These are phyloP conservation scores for Cheilinus undulatus DNA, from an alignment of 2,113 vertebrate species.

Conservation along the genomic window DNA sequence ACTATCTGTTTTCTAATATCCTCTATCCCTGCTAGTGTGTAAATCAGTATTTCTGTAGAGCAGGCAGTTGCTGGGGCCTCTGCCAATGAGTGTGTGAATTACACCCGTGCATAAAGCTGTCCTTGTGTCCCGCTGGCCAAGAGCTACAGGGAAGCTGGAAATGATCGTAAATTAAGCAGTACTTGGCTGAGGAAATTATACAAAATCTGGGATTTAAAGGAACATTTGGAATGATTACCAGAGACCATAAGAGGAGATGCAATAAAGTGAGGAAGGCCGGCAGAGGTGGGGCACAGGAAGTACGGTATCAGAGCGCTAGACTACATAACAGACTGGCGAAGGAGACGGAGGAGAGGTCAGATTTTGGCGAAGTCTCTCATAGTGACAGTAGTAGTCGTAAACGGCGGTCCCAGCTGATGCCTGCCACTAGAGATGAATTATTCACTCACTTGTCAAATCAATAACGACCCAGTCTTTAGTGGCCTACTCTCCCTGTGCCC, in stretches of 20 bases:
- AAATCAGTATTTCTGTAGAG: constrained; percentile 72
- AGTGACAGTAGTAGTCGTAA: constrained; percentile 49
- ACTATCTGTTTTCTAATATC: constrained; percentile 70
- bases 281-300: constrained; percentile 24
- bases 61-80: constrained; percentile 71
- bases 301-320: constrained; percentile 35
- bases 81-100: constrained; percentile 82
- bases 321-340: constrained; percentile 27
- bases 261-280: constrained; percentile 30
- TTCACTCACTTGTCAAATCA: constrained; percentile 83
- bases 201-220: constrained; percentile 77
- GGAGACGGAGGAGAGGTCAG: constrained; percentile 39
- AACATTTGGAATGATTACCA: constrained; percentile 74
- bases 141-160: constrained; percentile 78
- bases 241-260: constrained; percentile 64
- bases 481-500: constrained; percentile 75
- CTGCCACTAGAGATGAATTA: constrained; percentile 78
- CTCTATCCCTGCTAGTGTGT: constrained; percentile 63
- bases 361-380: constrained; percentile 46
- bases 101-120: constrained; percentile 77
- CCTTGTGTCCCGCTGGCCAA: constrained; percentile 78
- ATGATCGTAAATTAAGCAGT: constrained; percentile 80
- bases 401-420: constrained; percentile 78
- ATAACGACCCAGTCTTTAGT: constrained; percentile 77
- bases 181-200: constrained; percentile 72